A percentile compares a stretch with the other conserved stretches of the same genome.
Conservation (phyloP, 2,113 vertebrate genomes). For the Fukomys damarensis region DNA sequence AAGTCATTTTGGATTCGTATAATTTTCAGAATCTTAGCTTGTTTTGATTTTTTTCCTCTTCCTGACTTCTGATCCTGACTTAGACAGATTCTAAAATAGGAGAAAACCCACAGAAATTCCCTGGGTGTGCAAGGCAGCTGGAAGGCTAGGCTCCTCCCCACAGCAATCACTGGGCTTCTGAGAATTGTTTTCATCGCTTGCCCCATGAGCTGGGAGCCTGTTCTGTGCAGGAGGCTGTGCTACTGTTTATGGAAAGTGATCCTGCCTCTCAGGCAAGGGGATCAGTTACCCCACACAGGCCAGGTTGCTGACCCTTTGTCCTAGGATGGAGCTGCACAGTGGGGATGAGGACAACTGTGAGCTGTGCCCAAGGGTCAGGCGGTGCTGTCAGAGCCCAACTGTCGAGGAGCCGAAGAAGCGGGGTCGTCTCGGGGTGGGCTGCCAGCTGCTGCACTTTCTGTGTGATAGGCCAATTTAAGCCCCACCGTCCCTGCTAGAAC, state of each 20-base stretch:
- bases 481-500: background rate
- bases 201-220: background rate
- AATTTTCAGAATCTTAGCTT: slow-evolving; percentile 12
- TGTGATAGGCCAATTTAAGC: background rate
- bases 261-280: slow-evolving; percentile 8
- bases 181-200: background rate
- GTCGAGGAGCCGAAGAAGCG: background rate
- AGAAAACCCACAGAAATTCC: slow-evolving; percentile 62
- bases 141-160: background rate
- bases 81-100: slow-evolving; percentile 46
- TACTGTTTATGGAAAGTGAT: slow-evolving; percentile 56
- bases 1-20: background rate
- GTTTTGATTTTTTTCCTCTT: background rate
- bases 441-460: background rate
- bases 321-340: background rate
- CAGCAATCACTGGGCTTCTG: background rate
- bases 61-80: slow-evolving; percentile 42
- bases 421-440: background rate
- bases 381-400: background rate
- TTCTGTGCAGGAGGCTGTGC: background rate
- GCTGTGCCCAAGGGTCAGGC: background rate
- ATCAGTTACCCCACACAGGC: slow-evolving; percentile 30
- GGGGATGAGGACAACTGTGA: slow-evolving; percentile 28
- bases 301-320: slow-evolving; percentile 66
- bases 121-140: slow-evolving; percentile 13